Evolutionary conservation across 2,888 invertebrate species (phyloP).

Genomic region (Lamellibrachia satsuma): DNA sequence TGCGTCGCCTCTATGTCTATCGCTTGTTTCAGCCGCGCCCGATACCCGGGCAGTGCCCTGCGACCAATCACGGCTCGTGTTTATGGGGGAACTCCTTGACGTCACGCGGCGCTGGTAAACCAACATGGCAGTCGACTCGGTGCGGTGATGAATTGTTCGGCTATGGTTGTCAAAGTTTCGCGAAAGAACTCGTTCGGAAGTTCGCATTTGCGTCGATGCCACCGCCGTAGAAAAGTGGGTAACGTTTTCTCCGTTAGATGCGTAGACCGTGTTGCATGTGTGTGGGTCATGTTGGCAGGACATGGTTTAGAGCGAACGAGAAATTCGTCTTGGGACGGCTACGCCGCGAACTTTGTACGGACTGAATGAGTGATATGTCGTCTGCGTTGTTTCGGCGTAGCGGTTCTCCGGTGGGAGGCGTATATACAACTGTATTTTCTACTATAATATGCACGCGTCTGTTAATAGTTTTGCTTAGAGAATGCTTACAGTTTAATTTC

Average conservation of each 20-base stretch:
- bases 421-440: background rate
- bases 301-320: background rate
- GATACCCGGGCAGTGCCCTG: background rate
- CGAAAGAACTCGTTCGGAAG: background rate
- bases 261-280: background rate
- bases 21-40: background rate
- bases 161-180: slow-evolving; percentile 17
- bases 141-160: slow-evolving; percentile 10
- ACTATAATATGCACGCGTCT: background rate
- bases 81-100: background rate
- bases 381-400: background rate
- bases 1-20: background rate
- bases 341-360: background rate
- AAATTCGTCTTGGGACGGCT: slow-evolving; percentile 17
- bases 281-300: background rate
- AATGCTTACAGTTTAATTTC: background rate
- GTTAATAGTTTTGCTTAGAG: background rate
- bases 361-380: background rate
- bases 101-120: slow-evolving; percentile 3
- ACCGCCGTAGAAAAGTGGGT: slow-evolving; percentile 17
- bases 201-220: slow-evolving; percentile 1
- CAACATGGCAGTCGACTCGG: slow-evolving; percentile 13
- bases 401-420: background rate
- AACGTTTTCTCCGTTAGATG: background rate
- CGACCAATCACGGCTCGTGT: background rate